Evolutionary conservation across 2,113 vertebrate genomes (phyloP).

Genomic region (Phocoena sinus): DNA sequence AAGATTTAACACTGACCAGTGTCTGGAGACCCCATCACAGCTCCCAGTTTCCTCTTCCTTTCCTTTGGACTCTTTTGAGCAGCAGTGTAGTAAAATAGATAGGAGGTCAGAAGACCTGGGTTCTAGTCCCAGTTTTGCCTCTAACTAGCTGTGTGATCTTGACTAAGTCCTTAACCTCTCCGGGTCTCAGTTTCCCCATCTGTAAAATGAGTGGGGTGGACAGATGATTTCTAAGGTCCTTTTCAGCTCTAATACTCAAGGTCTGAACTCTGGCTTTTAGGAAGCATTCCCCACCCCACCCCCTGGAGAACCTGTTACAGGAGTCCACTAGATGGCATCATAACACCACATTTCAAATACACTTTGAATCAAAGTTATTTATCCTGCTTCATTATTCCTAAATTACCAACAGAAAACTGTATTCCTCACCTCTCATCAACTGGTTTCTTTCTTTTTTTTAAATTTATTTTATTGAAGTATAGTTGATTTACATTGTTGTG

Average conservation of each 20-base stretch:
- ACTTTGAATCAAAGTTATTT: neutral
- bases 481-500: neutral
- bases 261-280: neutral
- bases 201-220: neutral
- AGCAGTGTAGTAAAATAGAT: neutral
- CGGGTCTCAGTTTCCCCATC: neutral
- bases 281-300: neutral
- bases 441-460: neutral
- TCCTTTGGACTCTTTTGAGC: neutral
- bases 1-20: slow-evolving; percentile 22
- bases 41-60: slow-evolving; percentile 5
- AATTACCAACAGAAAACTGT: neutral
- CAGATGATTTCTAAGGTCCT: slow-evolving; percentile 17
- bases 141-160: slow-evolving; percentile 39
- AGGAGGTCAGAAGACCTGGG: neutral
- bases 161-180: slow-evolving; percentile 42
- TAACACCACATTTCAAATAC: neutral
- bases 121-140: slow-evolving; percentile 35
- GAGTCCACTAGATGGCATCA: slow-evolving; percentile 75
- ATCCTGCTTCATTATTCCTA: neutral
- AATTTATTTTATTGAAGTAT: neutral
- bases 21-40: slow-evolving; percentile 20
- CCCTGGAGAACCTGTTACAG: neutral
- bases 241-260: neutral
- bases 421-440: neutral